A percentile compares a stretch with the other conserved stretches of the same genome.
Conservation (phyloP, 2,888 invertebrate species). For the Drosophila dives region DNA sequence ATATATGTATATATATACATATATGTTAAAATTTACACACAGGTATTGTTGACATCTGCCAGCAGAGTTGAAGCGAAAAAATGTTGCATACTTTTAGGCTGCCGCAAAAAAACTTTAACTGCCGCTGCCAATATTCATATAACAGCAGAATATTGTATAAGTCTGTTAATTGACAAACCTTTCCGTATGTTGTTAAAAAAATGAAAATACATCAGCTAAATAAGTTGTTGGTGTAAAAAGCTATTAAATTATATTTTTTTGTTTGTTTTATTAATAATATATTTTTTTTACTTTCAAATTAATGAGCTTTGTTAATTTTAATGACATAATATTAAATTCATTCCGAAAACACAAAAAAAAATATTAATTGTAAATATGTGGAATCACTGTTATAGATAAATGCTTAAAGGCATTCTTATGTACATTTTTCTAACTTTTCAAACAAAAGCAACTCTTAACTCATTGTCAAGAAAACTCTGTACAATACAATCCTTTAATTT, state of each 20-base stretch:
- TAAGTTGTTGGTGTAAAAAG: neutral
- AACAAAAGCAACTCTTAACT: neutral
- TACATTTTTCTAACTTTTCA: neutral
- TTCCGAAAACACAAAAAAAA: neutral
- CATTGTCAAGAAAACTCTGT: too few species aligned
- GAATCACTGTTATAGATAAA: neutral
- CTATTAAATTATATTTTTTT: neutral
- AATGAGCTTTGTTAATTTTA: neutral
- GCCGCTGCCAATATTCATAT: neutral
- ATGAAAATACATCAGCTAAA: neutral
- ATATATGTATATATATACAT: slow-evolving; percentile 1
- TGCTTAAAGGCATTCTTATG: neutral
- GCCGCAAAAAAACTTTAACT: slow-evolving; percentile 45
- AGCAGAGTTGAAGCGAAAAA: slow-evolving; percentile 39
- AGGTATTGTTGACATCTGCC: slow-evolving; percentile 33
- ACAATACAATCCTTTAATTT: neutral
- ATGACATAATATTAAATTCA: neutral
- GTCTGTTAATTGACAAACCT: slow-evolving; percentile 37
- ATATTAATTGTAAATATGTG: neutral
- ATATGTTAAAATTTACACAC: slow-evolving; percentile 13
- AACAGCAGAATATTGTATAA: slow-evolving; percentile 4
- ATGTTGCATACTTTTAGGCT: slow-evolving; percentile 62
- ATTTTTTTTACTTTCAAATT: neutral
- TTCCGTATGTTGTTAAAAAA: slow-evolving; percentile 10
- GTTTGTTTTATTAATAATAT: neutral